Conservation (phyloP, 2,113 vertebrate species). For the Colaptes auratus region DNA sequence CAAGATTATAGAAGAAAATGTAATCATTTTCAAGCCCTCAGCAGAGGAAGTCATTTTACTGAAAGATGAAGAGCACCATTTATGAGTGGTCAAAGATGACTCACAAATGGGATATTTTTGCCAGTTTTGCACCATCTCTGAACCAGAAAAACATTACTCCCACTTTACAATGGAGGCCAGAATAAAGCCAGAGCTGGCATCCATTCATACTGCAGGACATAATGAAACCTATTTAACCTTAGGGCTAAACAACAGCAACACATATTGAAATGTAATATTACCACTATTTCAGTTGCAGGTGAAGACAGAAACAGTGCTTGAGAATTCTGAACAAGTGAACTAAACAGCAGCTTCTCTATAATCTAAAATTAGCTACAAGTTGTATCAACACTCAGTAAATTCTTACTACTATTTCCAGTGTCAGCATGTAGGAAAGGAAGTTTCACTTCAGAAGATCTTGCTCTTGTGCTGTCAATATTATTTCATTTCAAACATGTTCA, state of each 20-base stretch:
- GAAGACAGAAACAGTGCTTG: not conserved
- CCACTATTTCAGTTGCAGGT: not conserved
- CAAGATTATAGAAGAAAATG: not conserved
- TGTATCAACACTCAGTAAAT: not conserved
- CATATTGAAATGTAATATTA: not conserved
- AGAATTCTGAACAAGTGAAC: not conserved
- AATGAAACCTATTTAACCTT: not conserved
- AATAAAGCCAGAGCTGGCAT: not conserved
- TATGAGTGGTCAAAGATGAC: not conserved
- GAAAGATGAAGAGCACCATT: not conserved
- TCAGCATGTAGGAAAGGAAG: slow-evolving; percentile 8
- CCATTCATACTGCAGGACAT: not conserved
- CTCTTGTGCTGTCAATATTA: not conserved
- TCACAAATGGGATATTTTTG: not conserved
- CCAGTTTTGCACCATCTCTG: not conserved
- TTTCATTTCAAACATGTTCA: slow-evolving; percentile 38
- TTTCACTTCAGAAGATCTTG: not conserved
- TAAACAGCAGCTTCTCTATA: slow-evolving; percentile 21
- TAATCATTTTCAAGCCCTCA: not conserved
- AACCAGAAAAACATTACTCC: not conserved
- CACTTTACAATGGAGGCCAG: not conserved
- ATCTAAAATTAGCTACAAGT: slow-evolving; percentile 25
- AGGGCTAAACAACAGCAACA: not conserved
- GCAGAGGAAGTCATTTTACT: not conserved
- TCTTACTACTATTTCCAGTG: not conserved